Evolutionary conservation across 2,797 vertebrate genomes (phyloP).

Genomic region (Schizopygopsis pylzovi): DNA sequence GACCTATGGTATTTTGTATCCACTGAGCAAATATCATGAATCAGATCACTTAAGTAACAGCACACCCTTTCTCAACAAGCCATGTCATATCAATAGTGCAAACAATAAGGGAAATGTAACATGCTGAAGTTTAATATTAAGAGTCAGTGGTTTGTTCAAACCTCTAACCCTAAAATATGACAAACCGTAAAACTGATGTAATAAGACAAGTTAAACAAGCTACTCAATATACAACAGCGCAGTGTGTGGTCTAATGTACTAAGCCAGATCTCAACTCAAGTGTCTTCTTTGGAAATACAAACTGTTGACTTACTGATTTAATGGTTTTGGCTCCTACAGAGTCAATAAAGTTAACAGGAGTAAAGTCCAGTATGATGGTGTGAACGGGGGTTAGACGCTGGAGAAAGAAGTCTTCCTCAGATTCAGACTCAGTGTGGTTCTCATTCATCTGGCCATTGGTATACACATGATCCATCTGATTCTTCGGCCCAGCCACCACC

Average conservation of each 20-base stretch:
- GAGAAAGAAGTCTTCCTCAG: conserved; percentile 80
- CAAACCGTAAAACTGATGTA: background rate
- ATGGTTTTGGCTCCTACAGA: conserved; percentile 92
- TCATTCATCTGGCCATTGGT: conserved; percentile 78
- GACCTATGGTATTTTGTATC: background rate
- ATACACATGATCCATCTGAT: conserved; percentile 60
- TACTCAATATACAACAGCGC: background rate
- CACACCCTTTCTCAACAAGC: background rate
- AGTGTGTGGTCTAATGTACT: background rate
- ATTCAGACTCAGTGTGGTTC: conserved; percentile 56
- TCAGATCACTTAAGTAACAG: background rate
- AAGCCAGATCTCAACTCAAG: background rate
- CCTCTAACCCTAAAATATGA: background rate
- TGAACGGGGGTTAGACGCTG: conserved; percentile 72
- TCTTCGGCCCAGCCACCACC: conserved; percentile 69
- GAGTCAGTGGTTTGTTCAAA: background rate
- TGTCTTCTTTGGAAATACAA: background rate
- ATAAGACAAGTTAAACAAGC: background rate
- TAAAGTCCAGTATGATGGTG: conserved; percentile 90
- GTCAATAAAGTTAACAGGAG: conserved; percentile 89
- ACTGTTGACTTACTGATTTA: conserved; percentile 81
- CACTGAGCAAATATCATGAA: background rate
- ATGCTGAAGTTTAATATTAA: background rate
- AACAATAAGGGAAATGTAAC: background rate
- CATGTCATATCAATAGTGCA: background rate